Percentiles rank a stretch among this genome's conserved stretches.
Conservation (phyloP, 2,888 invertebrate species). For the Tetragnatha montana region DNA sequence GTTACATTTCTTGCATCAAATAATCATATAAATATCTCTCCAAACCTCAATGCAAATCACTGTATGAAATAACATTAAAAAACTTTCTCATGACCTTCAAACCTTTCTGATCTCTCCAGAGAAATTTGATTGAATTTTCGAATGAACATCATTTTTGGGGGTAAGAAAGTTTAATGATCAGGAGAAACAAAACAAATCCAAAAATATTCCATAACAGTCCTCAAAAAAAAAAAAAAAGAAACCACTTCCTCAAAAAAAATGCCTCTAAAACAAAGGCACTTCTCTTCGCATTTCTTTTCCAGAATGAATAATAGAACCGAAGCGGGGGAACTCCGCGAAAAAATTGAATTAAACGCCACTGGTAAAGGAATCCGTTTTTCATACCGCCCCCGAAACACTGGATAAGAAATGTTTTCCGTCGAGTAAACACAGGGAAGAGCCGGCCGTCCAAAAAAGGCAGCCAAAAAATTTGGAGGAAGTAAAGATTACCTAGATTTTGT, state of each 20-base stretch:
- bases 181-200: neutral
- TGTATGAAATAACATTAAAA: no score
- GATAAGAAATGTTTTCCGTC: constrained; percentile 58
- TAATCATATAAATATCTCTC: no score
- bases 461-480: constrained; percentile 50
- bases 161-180: neutral
- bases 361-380: constrained; percentile 50
- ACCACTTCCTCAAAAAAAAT: neutral
- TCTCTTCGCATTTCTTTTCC: neutral
- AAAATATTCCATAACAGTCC: neutral
- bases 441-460: constrained; percentile 5
- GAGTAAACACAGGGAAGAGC: constrained; percentile 54
- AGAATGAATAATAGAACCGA: constrained; percentile 39
- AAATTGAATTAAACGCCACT: constrained; percentile 55
- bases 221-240: neutral
- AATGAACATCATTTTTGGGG: neutral
- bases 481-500: constrained; percentile 61
- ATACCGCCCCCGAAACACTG: constrained; percentile 36
- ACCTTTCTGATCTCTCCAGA: no score
- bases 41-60: no score
- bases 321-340: constrained; percentile 14
- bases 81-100: no score
- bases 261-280: constrained; percentile 2
- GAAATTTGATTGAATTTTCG: no score
- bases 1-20: no score